phyloP scores from a whole-genome alignment of 2,797 vertebrate genomes.

The Spatula clypeata region DNA sequence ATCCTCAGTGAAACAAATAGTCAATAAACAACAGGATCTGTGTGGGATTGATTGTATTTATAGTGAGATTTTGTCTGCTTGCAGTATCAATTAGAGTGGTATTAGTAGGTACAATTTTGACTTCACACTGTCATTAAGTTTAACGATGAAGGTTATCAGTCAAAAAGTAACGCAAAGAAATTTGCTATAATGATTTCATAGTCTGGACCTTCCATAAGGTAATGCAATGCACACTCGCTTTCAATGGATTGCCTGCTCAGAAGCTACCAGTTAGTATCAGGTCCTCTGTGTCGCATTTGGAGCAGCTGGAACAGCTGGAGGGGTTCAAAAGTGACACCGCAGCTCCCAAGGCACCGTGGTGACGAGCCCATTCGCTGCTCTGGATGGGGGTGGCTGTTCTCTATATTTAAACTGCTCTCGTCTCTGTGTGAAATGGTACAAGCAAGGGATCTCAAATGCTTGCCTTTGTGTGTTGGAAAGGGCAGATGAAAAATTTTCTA shows the following conservation, averaged over 20 bases:
- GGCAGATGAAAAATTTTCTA: background rate
- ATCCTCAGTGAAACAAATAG: conserved; percentile 3
- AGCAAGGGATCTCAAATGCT: background rate
- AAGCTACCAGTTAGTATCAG: background rate
- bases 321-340: background rate
- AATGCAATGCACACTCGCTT: background rate
- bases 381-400: fast-evolving
- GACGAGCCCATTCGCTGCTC: background rate
- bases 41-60: conserved; percentile 70
- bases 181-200: conserved; percentile 56
- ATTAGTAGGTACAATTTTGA: conserved; percentile 78
- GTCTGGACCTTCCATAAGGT: conserved; percentile 26
- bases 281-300: background rate
- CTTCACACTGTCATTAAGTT: conserved; percentile 75
- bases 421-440: background rate
- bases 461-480: background rate
- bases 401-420: background rate
- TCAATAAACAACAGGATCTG: conserved; percentile 76
- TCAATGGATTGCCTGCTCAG: background rate
- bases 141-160: conserved; percentile 81
- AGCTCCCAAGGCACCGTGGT: background rate
- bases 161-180: conserved; percentile 65
- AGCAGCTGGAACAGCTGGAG: background rate
- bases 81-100: conserved; percentile 75
- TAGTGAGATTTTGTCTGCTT: conserved; percentile 60